A percentile compares a stretch with the other conserved stretches of the same genome.
Conservation (phyloP, 2,113 vertebrate genomes). For the Acanthisitta chloris region DNA sequence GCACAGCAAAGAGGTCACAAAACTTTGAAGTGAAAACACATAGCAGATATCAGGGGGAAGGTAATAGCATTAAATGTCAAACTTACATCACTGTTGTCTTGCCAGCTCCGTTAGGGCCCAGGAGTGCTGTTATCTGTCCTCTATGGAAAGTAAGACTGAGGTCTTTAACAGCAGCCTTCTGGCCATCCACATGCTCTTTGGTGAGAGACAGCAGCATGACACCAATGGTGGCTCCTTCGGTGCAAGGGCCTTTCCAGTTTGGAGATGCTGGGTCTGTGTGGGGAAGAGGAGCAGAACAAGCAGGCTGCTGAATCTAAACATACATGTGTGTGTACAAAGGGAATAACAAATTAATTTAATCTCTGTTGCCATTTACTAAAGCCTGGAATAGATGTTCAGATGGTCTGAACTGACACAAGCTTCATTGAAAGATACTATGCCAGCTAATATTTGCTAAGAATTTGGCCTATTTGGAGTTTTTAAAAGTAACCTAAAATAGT, state of each 20-base stretch:
- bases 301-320: background rate
- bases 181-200: constrained; percentile 24
- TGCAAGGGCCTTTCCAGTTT: background rate
- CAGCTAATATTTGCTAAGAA: background rate
- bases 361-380: background rate
- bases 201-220: constrained; percentile 61
- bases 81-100: constrained; percentile 75
- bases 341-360: background rate
- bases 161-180: constrained; percentile 48
- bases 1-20: background rate
- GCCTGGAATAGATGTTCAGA: background rate
- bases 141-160: constrained; percentile 69
- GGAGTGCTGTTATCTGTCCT: constrained; percentile 68
- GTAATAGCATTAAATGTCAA: background rate
- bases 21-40: background rate
- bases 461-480: background rate
- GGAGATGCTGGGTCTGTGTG: background rate
- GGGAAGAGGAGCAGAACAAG: background rate
- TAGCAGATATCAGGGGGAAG: background rate
- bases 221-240: background rate
- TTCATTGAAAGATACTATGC: background rate
- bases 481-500: background rate
- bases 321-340: rapidly evolving
- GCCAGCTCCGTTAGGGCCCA: constrained; percentile 74
- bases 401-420: background rate